Evolutionary conservation across 2,113 vertebrate species (phyloP), one percentile per base, ranked within the genome.

Genomic region (Hemibates koningsi): DNA sequence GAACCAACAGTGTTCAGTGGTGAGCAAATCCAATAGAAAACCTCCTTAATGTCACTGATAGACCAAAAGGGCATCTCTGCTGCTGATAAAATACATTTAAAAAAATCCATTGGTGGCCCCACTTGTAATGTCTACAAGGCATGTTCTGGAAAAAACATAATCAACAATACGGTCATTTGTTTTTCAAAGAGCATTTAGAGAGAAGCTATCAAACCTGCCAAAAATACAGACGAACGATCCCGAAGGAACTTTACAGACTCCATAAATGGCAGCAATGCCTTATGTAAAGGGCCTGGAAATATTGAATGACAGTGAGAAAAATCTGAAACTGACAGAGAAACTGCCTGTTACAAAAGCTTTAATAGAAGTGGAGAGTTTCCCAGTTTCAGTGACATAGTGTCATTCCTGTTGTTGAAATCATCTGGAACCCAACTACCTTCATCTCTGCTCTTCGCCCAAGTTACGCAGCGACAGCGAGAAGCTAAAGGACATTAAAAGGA

Each of bases 241-340:
- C 0, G 8, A 52, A n/a, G 59, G 14, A 32, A 36, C 2, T 83
- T 68, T 4, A 11, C 59, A 36, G 59, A 24, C 17, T 68, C 50
- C 19, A 6, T 66, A 11, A 52, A 66, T 13, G 17, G 9, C 5
- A 66, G 81, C 59, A 45, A 6, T 61, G 14, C 57, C 8, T 61
- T 34, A 6, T 61, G 29, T 19, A 34, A 63, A 19, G 16, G 59
- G 16, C 0, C 0, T 61, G 57, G 57, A 34, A 61, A 10, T 2
- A 0, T 17, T 4, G 29, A 0, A 17, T 10, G 57, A 52, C 29
- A 52, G 56, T 32, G 27, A 59, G 56, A 59, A 59, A 32, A 59
- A 59, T 29, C 56, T 9, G 24, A 59, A 56, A 50, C 4, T 50
- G 16, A 5, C 4, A 0, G 14, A 48, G 45, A 19, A 53, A 59